A percentile compares a stretch with the other conserved stretches of the same genome.
These are phyloP conservation scores for Rhyacophila evoluta DNA, from an alignment of 2,888 invertebrate genomes.

Conservation along the genomic window DNA sequence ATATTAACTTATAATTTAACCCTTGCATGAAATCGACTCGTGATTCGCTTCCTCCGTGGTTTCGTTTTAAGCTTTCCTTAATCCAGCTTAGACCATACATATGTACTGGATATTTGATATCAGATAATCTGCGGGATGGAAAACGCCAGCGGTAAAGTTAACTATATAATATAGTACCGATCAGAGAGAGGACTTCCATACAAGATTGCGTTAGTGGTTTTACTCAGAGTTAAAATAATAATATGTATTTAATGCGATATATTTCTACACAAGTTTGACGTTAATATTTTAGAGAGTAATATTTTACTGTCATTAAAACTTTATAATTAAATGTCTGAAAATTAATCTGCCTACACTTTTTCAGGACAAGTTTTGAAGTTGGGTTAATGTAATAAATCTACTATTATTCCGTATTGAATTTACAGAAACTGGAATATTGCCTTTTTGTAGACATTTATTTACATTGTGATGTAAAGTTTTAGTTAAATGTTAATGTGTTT, in stretches of 20 bases:
- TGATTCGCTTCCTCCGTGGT: not conserved
- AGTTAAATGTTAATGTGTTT: too few relatives aligned
- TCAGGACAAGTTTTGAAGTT: too few relatives aligned
- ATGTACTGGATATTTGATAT: conserved; percentile 26
- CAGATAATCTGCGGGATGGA: conserved; percentile 1
- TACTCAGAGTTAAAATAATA: not conserved
- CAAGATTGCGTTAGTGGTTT: not conserved
- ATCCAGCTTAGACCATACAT: conserved; percentile 15
- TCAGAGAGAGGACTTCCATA: not conserved
- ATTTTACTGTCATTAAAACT: too few relatives aligned
- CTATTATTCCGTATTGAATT: too few relatives aligned
- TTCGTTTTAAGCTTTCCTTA: not conserved
- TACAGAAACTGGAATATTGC: too few relatives aligned
- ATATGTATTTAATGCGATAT: not conserved
- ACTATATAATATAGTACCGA: not conserved
- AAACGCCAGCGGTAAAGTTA: conserved; percentile 1
- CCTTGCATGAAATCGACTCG: not conserved
- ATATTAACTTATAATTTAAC: not conserved
- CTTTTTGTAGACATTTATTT: too few relatives aligned
- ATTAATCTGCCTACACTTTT: too few relatives aligned
- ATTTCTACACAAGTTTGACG: too few relatives aligned
- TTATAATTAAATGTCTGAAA: too few relatives aligned
- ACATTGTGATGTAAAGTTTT: too few relatives aligned
- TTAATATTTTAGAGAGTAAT: too few relatives aligned
- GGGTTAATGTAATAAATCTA: too few relatives aligned